A percentile compares a stretch with the other conserved stretches of the same genome.
Conservation (phyloP, 37 sponge, comb jelly and placozoan species). For the Amphimedon queenslandica region DNA sequence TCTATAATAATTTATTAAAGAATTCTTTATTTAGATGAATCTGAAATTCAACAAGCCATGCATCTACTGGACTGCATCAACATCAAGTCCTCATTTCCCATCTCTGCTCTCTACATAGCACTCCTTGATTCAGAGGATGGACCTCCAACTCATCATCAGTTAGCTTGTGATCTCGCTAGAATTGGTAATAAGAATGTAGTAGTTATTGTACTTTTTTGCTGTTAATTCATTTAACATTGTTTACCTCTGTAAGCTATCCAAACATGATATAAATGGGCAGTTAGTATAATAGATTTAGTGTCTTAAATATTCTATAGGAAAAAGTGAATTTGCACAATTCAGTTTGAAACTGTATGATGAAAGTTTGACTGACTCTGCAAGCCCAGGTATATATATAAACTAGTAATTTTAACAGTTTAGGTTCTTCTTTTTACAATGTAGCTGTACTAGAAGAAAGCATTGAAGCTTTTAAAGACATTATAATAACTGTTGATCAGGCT, state of each 20-base stretch:
- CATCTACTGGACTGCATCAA: constrained; percentile 17
- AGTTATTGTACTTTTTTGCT: background rate
- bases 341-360: background rate
- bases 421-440: background rate
- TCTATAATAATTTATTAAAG: too few relatives aligned
- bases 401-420: background rate
- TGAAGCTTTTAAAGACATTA: background rate
- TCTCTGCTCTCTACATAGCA: constrained; percentile 7
- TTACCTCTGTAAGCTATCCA: too few relatives aligned
- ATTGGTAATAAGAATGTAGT: constrained; percentile 6
- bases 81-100: constrained; percentile 9
- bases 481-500: background rate
- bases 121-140: constrained; percentile 14
- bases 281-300: too few relatives aligned
- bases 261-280: too few relatives aligned
- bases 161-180: constrained; percentile 17
- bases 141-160: constrained; percentile 34
- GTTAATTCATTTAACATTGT: background rate
- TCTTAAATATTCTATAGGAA: too few relatives aligned
- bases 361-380: too few relatives aligned
- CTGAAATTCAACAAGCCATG: constrained; percentile 4
- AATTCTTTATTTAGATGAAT: too few relatives aligned
- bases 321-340: background rate
- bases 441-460: background rate
- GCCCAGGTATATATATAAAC: too few relatives aligned